Base-by-base conservation (phyloP, 2,113 vertebrate genomes). In the Periophthalmus modestus region DNA sequence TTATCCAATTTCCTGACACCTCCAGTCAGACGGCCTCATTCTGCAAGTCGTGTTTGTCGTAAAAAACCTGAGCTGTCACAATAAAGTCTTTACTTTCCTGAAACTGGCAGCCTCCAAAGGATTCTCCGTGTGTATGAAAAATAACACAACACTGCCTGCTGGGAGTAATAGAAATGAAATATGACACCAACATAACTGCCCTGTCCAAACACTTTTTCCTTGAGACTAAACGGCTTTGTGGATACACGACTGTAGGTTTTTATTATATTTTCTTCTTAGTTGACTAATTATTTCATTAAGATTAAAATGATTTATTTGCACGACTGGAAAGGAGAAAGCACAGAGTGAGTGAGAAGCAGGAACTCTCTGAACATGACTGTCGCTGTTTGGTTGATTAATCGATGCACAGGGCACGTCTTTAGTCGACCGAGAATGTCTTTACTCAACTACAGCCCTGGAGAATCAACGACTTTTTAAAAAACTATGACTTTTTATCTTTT, bases 91-190 rank as follows among this genome's bases (percentile, higher is more conserved):
- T 79, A 28, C 39, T 28, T 58, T 72, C 54, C 19, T 62, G 58
- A 34, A 34, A 18, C 57, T 21, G 23, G 21, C n/a, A 68, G 59
- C 52, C 68, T 54, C 82, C 33, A 62, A 19, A 47, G 46, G 72
- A 50, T 62, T 55, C 36, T 48, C 71, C 68, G 78, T 80, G 78
- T 79, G 65, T 63, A 19, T 83, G 78, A 82, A 57, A 66, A 78
- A 81, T 71, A n/a, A 74, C 47, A 16, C 62, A 39, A 59, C 36
- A 59, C 18, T 13, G 63, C 67, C 69, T 43, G 0, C 1, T 4
- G 78, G 83, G 78, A 70, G 58, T 66, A 46, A 66, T 48, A 55
- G 21, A 2, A 3, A 24, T 71, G 76, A 76, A 86, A 86, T 72
- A 63, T 58, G 77, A 81, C 65, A 36, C 62, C 59, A 7, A n/a